These are phyloP conservation scores for Tympanoctomys barrerae DNA, from an alignment of 2,797 vertebrate species.

Conservation along the genomic window DNA sequence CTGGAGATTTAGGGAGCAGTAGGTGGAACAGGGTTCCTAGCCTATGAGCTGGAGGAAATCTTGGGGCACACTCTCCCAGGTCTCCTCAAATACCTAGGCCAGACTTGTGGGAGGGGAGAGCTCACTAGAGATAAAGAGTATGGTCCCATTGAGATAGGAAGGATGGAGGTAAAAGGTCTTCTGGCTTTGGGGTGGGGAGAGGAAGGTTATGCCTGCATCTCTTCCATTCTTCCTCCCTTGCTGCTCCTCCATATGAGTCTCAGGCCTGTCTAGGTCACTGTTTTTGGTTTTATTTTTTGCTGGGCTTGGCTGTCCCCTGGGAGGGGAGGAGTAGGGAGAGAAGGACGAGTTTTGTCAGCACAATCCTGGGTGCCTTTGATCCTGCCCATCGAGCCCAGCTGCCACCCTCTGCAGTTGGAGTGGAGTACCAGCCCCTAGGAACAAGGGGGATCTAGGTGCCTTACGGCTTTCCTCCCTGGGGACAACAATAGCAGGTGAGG, in stretches of 20 bases:
- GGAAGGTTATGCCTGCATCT: not conserved
- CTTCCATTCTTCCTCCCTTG: not conserved
- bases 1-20: not conserved
- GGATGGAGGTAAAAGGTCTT: not conserved
- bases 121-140: not conserved
- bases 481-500: not conserved
- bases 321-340: conserved; percentile 59
- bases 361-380: conserved; percentile 37
- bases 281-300: conserved; percentile 82
- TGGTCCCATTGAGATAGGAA: not conserved
- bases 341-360: conserved; percentile 77
- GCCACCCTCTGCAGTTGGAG: conserved; percentile 36
- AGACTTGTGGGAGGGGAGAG: not conserved
- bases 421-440: not conserved
- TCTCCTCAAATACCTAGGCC: not conserved
- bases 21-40: not conserved
- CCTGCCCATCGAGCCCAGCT: conserved; percentile 39
- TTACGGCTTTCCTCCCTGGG: not conserved
- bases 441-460: not conserved
- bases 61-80: not conserved
- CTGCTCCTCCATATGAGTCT: conserved; percentile 33
- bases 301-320: conserved; percentile 66
- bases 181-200: not conserved
- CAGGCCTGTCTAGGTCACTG: conserved; percentile 62
- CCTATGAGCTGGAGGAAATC: not conserved